phyloP scores from a whole-genome alignment of 2,888 invertebrate species.

The Eremobia ochroleuca region DNA sequence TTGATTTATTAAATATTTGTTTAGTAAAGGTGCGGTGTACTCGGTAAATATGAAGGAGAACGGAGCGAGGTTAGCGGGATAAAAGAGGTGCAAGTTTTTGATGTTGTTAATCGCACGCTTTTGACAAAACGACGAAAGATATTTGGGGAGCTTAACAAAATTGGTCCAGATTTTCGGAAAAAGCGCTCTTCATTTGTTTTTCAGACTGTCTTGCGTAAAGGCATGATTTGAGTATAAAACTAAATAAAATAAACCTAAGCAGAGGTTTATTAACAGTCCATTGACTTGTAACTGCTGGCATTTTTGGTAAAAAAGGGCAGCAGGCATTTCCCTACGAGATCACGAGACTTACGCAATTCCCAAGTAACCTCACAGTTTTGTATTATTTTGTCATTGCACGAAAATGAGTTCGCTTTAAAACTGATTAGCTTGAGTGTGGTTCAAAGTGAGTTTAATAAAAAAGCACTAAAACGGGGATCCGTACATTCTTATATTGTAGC shows the following conservation, averaged over 20 bases:
- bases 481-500: neutral
- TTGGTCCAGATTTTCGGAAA: neutral
- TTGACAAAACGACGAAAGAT: neutral
- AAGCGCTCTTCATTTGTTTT: neutral
- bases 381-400: neutral
- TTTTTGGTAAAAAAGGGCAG: neutral
- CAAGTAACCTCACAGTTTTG: neutral
- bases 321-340: neutral
- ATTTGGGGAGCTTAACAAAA: neutral
- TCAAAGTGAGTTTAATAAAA: neutral
- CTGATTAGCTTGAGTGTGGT: neutral
- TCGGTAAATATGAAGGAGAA: constrained; percentile 21
- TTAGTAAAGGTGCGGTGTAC: constrained; percentile 19
- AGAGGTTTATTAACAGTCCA: neutral
- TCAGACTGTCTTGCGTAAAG: neutral
- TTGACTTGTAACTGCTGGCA: neutral
- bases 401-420: neutral
- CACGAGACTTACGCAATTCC: neutral
- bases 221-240: neutral
- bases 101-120: neutral
- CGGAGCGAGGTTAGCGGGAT: neutral
- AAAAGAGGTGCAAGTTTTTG: neutral
- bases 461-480: neutral
- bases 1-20: constrained; percentile 71
- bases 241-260: neutral